Base-by-base conservation (phyloP, 1,140 invertebrate species). In the Tetranychus urticae region DNA sequence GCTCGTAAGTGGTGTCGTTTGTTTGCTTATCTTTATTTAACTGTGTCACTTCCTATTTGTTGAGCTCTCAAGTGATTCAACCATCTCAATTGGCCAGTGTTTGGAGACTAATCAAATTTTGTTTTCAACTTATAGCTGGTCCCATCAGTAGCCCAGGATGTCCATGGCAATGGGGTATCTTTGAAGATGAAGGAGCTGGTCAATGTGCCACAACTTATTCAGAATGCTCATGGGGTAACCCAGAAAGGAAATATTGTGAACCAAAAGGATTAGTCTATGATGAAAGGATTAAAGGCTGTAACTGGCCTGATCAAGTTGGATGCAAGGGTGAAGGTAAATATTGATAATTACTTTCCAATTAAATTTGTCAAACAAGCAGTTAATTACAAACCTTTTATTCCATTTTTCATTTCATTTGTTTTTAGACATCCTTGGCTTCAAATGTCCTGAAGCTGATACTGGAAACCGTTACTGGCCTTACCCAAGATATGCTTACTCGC, bases 131-230 rank as follows among this genome's bases (percentile, higher is more conserved):
- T 42, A 23, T 31, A 63, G 64, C 64, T 31, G 57, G 62, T 8
- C 67, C 68, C 13, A 67, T 69, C 12, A 64, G 61, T 31, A 62
- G 50, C 12, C 66, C 66, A 33, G 65, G 64, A 36, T 91, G 88
- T 70, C 83, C 88, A 67, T 88, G 85, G 69, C 83, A 84, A 69
- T 93, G 88, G 69, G 88, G 88, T 8, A 76, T 92, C 61, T 91
- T 88, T 70, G 80, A 85, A 0, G 82, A 84, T 55, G 81, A 80
- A 60, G 73, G 78, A 4, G 23, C 35, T 42, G 54, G 61, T 5
- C 78, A 81, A 50, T 91, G 88, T 71, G 85, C 85, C 60, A 87
- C 83, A 35, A 82, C 80, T 64, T 93, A 87, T 73, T 77, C 85
- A 60, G 89, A 86, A 71, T 93, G 88, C 69, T 81, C 80, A 10